Base-by-base conservation (phyloP, 2,113 vertebrate species). In the Poecilia latipinna region DNA sequence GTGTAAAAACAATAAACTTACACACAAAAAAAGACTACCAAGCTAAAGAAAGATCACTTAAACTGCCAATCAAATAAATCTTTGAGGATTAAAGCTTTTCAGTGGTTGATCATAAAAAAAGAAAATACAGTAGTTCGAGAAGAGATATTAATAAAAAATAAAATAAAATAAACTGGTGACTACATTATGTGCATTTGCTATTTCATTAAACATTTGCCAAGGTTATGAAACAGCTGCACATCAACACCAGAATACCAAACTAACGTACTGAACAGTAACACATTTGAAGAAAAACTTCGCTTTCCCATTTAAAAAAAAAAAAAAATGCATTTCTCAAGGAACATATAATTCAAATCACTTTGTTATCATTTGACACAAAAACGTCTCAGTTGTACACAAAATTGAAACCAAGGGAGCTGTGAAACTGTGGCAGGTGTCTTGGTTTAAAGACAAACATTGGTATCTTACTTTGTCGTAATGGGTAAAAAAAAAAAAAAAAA, bases 11-110 rank as follows among this genome's bases (percentile, higher is more conserved):
- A 29, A 51, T 35, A 80, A 19, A 68, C 5, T 22, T 44, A 60
- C 73, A 32, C 7, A 60, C 71, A 37, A 32, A 13, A 26, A n/a
- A 12, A 0, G 64, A 70, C 54, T 70, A 8, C 66, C 80, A 79
- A 75, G 62, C 68, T 24, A 22, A 54, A 54, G 51, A 2, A 19
- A 54, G 51, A 54, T 54, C 22, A 19, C 22, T 42, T 61, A 32
- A 81, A 79, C 51, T 26, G 26, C 70, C 12, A 26, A 48, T 31
- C 6, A 72, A 51, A 65, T 22, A 26, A 44, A 80, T 78, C 74
- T 89, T 86, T 90, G 88, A 89, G 89, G 84, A 79, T 68, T 51
- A 54, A 79, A 83, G 32, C 68, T 60, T 77, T 70, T 77, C 33
- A 85, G 89, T 91, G 88, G 86, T 89, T 74, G 37, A 66, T 88